Evolutionary conservation across 2,888 invertebrate species (phyloP).

Genomic region (Lottia gigantea): DNA sequence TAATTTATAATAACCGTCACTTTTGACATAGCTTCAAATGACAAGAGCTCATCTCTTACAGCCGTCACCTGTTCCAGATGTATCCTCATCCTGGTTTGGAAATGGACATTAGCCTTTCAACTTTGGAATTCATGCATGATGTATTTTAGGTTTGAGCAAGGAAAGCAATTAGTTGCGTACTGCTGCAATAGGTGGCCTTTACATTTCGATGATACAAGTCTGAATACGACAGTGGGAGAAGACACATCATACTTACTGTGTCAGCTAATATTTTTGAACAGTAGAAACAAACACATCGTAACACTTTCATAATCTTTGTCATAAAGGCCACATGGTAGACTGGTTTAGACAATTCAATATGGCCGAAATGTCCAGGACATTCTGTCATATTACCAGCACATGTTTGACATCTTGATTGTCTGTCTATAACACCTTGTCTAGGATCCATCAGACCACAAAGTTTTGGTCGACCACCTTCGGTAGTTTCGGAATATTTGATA

Average conservation of each 20-base stretch:
- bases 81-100: no score
- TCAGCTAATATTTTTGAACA: conserved; percentile 97
- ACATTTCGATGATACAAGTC: no score
- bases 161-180: no score
- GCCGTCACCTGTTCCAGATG: no score
- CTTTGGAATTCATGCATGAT: no score
- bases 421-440: conserved; percentile 95
- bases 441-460: conserved; percentile 99
- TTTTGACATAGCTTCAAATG: background rate
- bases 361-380: conserved; percentile 99
- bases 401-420: conserved; percentile 76
- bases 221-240: no score
- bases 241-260: conserved; percentile 77
- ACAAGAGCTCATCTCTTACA: no score
- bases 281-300: conserved; percentile 99
- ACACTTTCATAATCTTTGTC: conserved; percentile 94
- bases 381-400: conserved; percentile 90
- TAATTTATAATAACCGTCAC: background rate
- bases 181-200: no score
- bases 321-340: conserved; percentile 98
- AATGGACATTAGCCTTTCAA: no score
- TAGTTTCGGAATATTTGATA: conserved; percentile 95
- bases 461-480: conserved; percentile 98
- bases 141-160: no score
- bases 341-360: conserved; percentile 97